phyloP scores from a whole-genome alignment of 1,140 invertebrate species.

The Drosophila santomea region DNA sequence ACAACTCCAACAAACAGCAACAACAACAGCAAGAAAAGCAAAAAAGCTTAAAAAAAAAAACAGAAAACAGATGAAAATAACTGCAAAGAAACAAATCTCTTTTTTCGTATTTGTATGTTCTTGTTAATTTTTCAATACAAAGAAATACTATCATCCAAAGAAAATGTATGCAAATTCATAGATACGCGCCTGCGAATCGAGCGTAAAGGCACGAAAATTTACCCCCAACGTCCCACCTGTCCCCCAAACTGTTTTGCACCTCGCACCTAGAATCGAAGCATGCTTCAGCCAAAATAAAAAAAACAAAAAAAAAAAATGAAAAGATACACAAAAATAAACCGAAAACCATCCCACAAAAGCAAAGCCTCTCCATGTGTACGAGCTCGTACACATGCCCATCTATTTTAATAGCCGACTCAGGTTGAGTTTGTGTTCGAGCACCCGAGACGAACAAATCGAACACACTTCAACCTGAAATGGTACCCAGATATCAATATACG shows the following conservation, averaged over 20 bases:
- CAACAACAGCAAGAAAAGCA: slow-evolving; percentile 53
- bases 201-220: slow-evolving; percentile 73
- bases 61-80: slow-evolving; percentile 11
- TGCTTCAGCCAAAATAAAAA: slow-evolving; percentile 53
- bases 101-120: slow-evolving; percentile 85
- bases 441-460: slow-evolving; percentile 45
- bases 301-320: slow-evolving; percentile 2
- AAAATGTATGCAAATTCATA: slow-evolving; percentile 84
- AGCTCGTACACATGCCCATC: slow-evolving; percentile 29
- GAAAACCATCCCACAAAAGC: slow-evolving; percentile 49
- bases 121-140: slow-evolving; percentile 83
- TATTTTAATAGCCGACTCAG: slow-evolving; percentile 59
- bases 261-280: slow-evolving; percentile 71
- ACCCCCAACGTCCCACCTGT: slow-evolving; percentile 40
- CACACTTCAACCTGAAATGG: slow-evolving; percentile 77
- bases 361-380: slow-evolving; percentile 48
- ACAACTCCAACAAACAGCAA: slow-evolving; percentile 53
- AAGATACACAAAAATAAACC: slow-evolving; percentile 30
- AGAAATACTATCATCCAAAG: slow-evolving; percentile 84
- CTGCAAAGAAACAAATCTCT: slow-evolving; percentile 76
- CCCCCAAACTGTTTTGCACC: slow-evolving; percentile 40
- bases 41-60: neutral
- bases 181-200: slow-evolving; percentile 60
- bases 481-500: slow-evolving; percentile 85
- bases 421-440: slow-evolving; percentile 74